Conservation (phyloP, 2,888 invertebrate species). For the Pinctada fucata region DNA sequence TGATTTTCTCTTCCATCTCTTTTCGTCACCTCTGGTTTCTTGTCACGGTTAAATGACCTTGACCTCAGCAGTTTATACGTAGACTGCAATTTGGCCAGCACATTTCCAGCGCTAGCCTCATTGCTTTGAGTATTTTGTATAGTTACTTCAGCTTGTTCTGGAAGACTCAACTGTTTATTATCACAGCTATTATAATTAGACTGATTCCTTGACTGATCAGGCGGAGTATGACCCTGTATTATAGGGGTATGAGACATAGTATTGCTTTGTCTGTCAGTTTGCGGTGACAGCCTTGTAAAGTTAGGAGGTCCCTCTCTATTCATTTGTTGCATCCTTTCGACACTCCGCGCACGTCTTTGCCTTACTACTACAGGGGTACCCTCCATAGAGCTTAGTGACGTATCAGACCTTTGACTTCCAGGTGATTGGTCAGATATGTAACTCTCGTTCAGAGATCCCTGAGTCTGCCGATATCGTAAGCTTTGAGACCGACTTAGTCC, state of each 20-base stretch:
- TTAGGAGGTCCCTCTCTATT: slow-evolving; percentile 5
- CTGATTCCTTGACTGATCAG: background rate
- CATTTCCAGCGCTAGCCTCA: slow-evolving; percentile 14
- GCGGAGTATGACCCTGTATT: background rate
- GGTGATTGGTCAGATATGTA: slow-evolving; percentile 1
- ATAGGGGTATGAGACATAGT: background rate
- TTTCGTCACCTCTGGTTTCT: slow-evolving; percentile 9
- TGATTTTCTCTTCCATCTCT: slow-evolving; percentile 19
- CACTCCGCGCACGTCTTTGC: slow-evolving; percentile 14
- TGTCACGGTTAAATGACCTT: slow-evolving; percentile 23
- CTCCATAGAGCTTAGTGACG: background rate
- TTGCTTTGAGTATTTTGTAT: slow-evolving; percentile 6
- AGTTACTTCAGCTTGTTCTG: slow-evolving; percentile 22
- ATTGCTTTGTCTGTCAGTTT: slow-evolving; percentile 2
- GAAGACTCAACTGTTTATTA: slow-evolving; percentile 31
- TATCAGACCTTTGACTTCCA: slow-evolving; percentile 3
- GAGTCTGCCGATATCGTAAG: background rate
- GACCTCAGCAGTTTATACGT: slow-evolving; percentile 34
- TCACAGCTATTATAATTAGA: slow-evolving; percentile 31
- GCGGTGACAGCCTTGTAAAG: background rate
- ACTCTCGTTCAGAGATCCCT: background rate
- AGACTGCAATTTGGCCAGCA: slow-evolving; percentile 33
- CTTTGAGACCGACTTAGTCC: background rate
- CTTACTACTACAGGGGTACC: background rate
- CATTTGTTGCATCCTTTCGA: slow-evolving; percentile 15